Base-by-base conservation (phyloP, 2,113 vertebrate genomes). In the Chinchilla lanigera region DNA sequence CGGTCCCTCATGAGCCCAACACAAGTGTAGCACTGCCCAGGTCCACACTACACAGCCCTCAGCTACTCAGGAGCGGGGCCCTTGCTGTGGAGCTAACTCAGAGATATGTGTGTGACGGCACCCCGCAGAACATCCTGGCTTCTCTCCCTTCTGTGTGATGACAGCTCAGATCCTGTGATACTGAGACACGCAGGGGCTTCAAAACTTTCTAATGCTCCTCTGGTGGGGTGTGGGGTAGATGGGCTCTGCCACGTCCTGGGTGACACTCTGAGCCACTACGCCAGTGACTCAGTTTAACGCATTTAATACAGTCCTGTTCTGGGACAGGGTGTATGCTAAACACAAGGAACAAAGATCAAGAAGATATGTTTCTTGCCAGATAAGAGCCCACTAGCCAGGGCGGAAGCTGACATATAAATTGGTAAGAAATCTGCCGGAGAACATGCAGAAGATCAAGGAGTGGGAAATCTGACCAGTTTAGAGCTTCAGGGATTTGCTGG, bases 321-420 rank as follows among this genome's bases (percentile, higher is more conserved):
- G 26, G 14, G 33, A 30, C 10, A 77, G 61, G 22, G 78, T 50
- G 19, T 86, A 12, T 67, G n/a, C 24, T 47, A 73, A 16, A 20
- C n/a, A n/a, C 19, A 90, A 86, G 52, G 30, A 92, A 86, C 20
- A 67, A 71, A 77, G 58, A 17, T 94, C 47, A 92, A 54, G 93
- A 91, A 67, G 73, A 54, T 75, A 50, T 61, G 41, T 17, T 47
- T 93, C n/a, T 28, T 81, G 52, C 12, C 5, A 1, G 38, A 3
- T 11, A 17, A 54, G 41, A 58, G 19, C 35, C 65, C 60, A 33
- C 47, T 67, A 3, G 56, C 81, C 13, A 50, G 0, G 19, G 17
- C 20, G 30, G 26, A 61, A 41, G 24, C 19, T 65, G 52, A 38
- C 14, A 4, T 4, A 16, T 30, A 38, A 24, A 77, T 19, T 41